Percentiles rank a stretch among this genome's conserved stretches.
These are phyloP conservation scores for Pao palembangensis DNA, from an alignment of 2,113 vertebrate genomes.

Conservation along the genomic window DNA sequence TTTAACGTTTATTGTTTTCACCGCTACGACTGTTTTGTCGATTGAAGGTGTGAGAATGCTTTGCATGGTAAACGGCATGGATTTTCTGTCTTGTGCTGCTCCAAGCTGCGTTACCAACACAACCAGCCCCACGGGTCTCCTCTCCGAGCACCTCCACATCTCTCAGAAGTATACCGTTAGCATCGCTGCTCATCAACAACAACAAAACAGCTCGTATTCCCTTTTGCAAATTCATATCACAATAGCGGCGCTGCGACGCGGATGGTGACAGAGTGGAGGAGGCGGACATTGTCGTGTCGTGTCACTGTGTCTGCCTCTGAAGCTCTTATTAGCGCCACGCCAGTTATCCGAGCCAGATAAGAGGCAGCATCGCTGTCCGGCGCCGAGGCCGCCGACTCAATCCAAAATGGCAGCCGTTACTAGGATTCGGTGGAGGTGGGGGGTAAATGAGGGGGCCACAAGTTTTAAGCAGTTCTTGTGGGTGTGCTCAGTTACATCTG, in stretches of 20 bases:
- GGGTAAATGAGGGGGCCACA: constrained; percentile 53
- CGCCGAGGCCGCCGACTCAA: constrained; percentile 54
- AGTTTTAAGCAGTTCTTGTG: constrained; percentile 55
- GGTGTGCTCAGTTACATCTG: constrained; percentile 7
- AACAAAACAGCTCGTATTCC: constrained; percentile 8
- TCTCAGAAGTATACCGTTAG: not conserved
- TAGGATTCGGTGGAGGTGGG: constrained; percentile 52
- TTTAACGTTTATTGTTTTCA: constrained; percentile 79
- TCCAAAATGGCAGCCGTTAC: constrained; percentile 68
- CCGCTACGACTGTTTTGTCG: constrained; percentile 8
- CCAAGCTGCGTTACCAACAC: constrained; percentile 35
- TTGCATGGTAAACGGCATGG: constrained; percentile 23
- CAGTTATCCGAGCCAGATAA: constrained; percentile 61
- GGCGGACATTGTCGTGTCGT: constrained; percentile 14
- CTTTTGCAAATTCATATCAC: constrained; percentile 27
- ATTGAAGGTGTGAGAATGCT: not conserved
- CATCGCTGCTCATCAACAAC: not conserved
- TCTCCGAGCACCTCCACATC: constrained; percentile 1
- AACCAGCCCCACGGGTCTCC: constrained; percentile 49
- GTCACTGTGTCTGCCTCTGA: constrained; percentile 30
- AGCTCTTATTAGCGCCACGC: constrained; percentile 24
- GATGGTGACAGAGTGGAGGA: constrained; percentile 22
- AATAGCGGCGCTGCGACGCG: constrained; percentile 19
- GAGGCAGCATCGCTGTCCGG: constrained; percentile 51
- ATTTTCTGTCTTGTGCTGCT: constrained; percentile 27